These are phyloP conservation scores for Helogale parvula DNA, from an alignment of 2,113 vertebrate species.

Conservation along the genomic window DNA sequence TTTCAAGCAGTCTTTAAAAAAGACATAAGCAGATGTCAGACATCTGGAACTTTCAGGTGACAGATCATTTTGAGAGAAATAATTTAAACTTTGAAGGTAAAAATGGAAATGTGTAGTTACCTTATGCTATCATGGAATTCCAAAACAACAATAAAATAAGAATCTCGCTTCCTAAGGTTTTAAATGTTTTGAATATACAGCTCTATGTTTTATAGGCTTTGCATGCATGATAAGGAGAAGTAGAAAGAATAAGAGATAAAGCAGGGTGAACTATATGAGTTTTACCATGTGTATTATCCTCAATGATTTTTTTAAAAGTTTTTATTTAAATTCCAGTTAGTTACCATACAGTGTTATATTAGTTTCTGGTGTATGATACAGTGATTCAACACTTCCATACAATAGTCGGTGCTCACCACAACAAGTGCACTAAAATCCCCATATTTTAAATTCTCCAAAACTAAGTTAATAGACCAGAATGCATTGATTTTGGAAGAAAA, in stretches of 20 bases:
- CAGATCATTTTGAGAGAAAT: slow-evolving; percentile 49
- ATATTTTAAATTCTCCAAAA: background rate
- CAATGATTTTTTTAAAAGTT: background rate
- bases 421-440: background rate
- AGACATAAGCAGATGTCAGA: slow-evolving; percentile 40
- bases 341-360: background rate
- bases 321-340: background rate
- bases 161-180: background rate
- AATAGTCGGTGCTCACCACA: background rate
- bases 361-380: background rate
- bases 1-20: slow-evolving; percentile 53
- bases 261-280: fast-evolving
- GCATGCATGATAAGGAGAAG: background rate
- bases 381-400: background rate
- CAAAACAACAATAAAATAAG: background rate
- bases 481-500: background rate
- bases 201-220: background rate
- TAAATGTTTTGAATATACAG: background rate
- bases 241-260: background rate
- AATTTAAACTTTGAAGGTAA: slow-evolving; percentile 6
- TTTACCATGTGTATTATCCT: background rate
- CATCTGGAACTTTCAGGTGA: background rate
- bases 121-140: background rate
- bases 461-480: background rate
- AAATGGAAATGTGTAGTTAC: background rate